Conservation (phyloP, 2,888 invertebrate species). For the Entomobrya multifasciata region DNA sequence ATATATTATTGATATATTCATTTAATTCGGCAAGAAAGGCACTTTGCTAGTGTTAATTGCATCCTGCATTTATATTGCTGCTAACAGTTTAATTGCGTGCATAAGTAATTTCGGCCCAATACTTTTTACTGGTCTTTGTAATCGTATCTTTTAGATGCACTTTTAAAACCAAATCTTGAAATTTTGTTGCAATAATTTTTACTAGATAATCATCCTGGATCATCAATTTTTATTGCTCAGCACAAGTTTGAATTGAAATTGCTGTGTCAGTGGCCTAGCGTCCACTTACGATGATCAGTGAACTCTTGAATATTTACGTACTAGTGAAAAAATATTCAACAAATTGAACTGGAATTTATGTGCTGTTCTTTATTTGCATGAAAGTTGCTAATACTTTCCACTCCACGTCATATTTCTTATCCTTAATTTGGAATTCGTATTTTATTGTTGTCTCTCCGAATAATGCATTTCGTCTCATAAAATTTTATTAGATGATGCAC, state of each 20-base stretch:
- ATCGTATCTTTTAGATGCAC: no score
- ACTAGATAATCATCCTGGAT: background rate
- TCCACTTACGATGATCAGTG: no score
- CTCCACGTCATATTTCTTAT: background rate
- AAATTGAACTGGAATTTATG: no score
- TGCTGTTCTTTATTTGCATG: no score
- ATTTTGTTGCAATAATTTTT: background rate
- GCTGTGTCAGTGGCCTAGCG: no score
- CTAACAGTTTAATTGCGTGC: no score
- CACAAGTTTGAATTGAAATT: no score
- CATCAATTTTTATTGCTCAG: no score
- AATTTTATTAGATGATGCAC: constrained; percentile 29
- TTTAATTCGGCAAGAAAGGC: background rate
- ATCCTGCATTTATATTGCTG: constrained; percentile 11
- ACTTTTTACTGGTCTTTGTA: background rate
- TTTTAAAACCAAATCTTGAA: no score
- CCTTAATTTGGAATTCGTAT: background rate
- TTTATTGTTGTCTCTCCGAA: constrained; percentile 18
- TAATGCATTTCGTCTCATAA: constrained; percentile 36
- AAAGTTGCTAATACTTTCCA: no score
- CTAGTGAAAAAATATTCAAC: background rate
- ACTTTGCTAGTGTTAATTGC: constrained; percentile 2
- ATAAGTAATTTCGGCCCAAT: no score
- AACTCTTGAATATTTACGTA: no score
- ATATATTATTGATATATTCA: background rate